These are phyloP conservation scores for Gopherus flavomarginatus DNA, from an alignment of 2,113 vertebrate genomes.

Conservation along the genomic window DNA sequence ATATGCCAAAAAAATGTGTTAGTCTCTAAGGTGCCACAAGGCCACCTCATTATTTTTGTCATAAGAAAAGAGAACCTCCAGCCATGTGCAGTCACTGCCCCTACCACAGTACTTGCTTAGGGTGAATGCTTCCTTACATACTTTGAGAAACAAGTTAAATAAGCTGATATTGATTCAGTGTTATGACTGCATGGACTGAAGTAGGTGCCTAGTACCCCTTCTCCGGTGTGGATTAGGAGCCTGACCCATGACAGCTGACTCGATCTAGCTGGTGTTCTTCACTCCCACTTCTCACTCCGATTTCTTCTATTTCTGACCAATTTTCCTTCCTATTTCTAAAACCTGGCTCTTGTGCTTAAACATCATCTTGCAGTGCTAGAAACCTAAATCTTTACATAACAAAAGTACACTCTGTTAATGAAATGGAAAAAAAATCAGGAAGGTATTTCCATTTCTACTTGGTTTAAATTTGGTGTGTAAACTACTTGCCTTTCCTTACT, in stretches of 20 bases:
- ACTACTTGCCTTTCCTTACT: background rate
- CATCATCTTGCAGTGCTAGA: background rate
- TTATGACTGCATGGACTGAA: background rate
- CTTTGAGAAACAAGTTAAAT: background rate
- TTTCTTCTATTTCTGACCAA: rapidly evolving
- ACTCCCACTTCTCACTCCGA: background rate
- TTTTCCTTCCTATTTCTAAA: background rate
- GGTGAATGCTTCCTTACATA: background rate
- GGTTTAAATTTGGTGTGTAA: background rate
- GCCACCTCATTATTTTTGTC: background rate
- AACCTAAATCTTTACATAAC: background rate
- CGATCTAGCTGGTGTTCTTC: background rate
- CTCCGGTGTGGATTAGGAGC: background rate
- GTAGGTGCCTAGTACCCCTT: background rate
- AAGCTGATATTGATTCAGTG: background rate
- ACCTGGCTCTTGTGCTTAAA: background rate
- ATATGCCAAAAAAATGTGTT: no score
- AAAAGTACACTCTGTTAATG: background rate
- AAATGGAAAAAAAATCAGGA: rapidly evolving
- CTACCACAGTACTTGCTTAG: rapidly evolving
- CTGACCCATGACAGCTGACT: background rate
- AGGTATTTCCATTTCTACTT: rapidly evolving
- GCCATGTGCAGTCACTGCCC: background rate
- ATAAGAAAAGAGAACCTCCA: background rate
- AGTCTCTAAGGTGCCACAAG: no score